phyloP scores from a whole-genome alignment of 2,888 invertebrate genomes.

The Cantharis lateralis region DNA sequence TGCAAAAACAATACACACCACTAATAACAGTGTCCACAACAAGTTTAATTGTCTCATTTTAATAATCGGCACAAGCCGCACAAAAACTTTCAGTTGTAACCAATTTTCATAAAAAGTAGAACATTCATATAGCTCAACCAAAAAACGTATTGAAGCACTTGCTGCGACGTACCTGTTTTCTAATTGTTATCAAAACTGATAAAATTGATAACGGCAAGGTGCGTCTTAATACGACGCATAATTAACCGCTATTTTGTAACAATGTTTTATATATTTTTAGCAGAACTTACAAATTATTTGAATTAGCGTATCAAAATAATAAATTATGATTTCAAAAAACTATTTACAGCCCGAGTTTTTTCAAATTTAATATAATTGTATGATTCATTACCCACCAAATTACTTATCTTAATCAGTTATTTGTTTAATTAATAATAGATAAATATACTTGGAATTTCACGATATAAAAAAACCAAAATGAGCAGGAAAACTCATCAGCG shows the following conservation, averaged over 20 bases:
- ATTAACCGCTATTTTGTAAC: background rate
- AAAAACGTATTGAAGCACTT: conserved; percentile 7
- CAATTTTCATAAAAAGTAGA: background rate
- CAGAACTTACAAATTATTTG: background rate
- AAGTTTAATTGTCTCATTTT: conserved; percentile 13
- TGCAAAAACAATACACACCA: background rate
- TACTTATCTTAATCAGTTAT: background rate
- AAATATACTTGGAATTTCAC: background rate
- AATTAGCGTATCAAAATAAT: background rate
- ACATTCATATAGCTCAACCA: background rate
- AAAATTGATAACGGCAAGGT: conserved; percentile 22
- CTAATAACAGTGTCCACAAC: background rate
- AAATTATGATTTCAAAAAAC: background rate
- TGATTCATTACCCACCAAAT: background rate
- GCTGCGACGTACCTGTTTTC: conserved; percentile 17
- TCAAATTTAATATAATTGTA: background rate
- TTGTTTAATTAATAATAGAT: background rate
- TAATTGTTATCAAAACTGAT: conserved; percentile 26
- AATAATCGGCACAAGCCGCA: background rate
- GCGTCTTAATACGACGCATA: conserved; percentile 23
- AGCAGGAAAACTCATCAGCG: background rate
- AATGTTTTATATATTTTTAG: background rate
- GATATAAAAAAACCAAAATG: background rate
- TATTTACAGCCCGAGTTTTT: background rate
- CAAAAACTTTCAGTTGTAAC: background rate